phyloP scores from a whole-genome alignment of 2,888 invertebrate genomes.

The Drosophila peninsularis region DNA sequence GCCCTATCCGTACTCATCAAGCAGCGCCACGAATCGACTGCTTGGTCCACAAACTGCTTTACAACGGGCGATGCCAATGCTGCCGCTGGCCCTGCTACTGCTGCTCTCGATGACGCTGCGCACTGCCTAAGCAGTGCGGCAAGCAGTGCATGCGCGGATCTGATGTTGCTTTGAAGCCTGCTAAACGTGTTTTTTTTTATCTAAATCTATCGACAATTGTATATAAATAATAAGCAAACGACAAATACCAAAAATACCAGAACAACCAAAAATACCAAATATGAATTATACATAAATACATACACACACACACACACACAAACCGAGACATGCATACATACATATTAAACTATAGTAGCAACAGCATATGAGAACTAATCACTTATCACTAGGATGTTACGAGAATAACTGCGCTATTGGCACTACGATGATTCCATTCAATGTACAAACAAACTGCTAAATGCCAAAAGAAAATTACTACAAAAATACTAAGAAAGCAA shows the following conservation, averaged over 20 bases:
- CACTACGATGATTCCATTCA: conserved; percentile 60
- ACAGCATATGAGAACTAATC: conserved; percentile 18
- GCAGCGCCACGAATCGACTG: conserved; percentile 50
- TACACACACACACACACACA: background rate
- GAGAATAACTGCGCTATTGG: conserved; percentile 32
- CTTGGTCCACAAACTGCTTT: conserved; percentile 42
- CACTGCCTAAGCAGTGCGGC: conserved; percentile 52
- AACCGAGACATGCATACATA: conserved; percentile 12
- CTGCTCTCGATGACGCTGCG: conserved; percentile 32
- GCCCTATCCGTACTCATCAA: conserved; percentile 52
- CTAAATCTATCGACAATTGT: conserved; percentile 36
- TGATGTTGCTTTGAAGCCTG: conserved; percentile 29
- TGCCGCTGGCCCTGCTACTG: conserved; percentile 25
- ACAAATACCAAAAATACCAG: background rate
- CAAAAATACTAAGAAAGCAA: conserved; percentile 12
- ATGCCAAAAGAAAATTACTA: conserved; percentile 36
- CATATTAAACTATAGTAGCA: conserved; percentile 15
- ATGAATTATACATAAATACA: conserved; percentile 20
- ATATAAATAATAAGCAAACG: conserved; percentile 45
- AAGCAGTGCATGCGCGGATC: conserved; percentile 29
- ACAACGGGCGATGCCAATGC: conserved; percentile 40
- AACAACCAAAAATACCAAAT: conserved; percentile 26
- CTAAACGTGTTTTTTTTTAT: conserved; percentile 18
- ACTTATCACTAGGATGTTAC: conserved; percentile 41
- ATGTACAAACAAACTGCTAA: conserved; percentile 63